Evolutionary conservation across 2,888 invertebrate genomes (phyloP), one percentile per base, ranked within the genome.

Genomic region (Sinohyriopsis cumingii): DNA sequence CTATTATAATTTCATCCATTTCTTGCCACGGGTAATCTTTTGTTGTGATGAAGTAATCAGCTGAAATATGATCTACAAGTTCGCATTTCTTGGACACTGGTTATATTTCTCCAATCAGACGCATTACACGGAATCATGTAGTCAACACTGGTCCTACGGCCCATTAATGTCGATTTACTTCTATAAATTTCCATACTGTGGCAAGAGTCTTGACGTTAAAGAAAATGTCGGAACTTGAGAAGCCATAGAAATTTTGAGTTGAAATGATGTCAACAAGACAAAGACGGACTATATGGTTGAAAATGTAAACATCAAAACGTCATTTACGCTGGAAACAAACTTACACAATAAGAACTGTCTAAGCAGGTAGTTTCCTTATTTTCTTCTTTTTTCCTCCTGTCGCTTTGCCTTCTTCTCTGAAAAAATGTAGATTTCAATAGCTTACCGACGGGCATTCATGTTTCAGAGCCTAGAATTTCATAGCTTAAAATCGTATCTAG

Each of bases 181-280:
- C 56, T 28, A 28, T 5, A 28, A 28, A 28, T 28, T 28, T 28
- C 28, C 28, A 5, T 28, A 28, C 5, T n/a, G 75, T 66, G 12
- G 67, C 45, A 28, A 85, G 65, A 5, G 82, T 84, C 25, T 74
- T 70, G 20, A 83, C 74, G 25, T 82, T 84, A 66, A 82, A 86
- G 19, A 87, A 69, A 28, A 86, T 83, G 73, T 87, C 87, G 12
- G 84, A 84, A 68, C 86, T 87, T 19, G 80, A 76, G 63, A 78
- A 86, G 12, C 79, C 84, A 69, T 85, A 86, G 70, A n/a, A 83
- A 84, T 15, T 73, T 71, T 12, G 83, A 78, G 54, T 80, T 81
- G 66, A 78, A 82, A 5, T 72, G 71, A 7, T 71, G 64, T n/a
- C 75, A 28, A 28, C 28, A 28, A 28, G 7, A 28, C 3, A 28